These are phyloP conservation scores for Himalopsyche kuldschensis DNA, from an alignment of 2,888 invertebrate genomes.

Conservation along the genomic window DNA sequence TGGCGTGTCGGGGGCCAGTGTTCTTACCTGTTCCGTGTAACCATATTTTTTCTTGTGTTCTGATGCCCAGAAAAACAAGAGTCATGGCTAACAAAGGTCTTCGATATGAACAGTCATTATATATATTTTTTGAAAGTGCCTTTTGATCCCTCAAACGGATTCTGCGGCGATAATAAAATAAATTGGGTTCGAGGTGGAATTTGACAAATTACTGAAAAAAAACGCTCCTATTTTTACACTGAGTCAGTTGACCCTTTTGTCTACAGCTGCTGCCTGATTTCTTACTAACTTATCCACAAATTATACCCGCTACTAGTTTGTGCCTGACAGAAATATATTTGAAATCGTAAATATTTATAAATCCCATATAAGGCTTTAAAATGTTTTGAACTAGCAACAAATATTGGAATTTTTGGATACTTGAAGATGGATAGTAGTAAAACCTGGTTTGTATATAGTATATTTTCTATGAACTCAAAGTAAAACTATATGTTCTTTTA, in stretches of 20 bases:
- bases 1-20: slow-evolving; percentile 7
- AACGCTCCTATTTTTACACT: not conserved
- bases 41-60: slow-evolving; percentile 30
- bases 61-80: slow-evolving; percentile 32
- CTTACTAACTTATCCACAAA: not conserved
- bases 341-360: too few species aligned
- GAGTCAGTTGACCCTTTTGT: not conserved
- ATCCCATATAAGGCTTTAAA: too few species aligned
- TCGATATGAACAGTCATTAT: slow-evolving; percentile 39
- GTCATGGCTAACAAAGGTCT: slow-evolving; percentile 36
- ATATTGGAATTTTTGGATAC: too few species aligned
- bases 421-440: too few species aligned
- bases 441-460: too few species aligned
- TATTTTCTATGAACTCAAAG: too few species aligned
- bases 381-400: too few species aligned
- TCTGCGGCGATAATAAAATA: slow-evolving; percentile 39
- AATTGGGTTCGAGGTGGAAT: slow-evolving; percentile 36
- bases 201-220: slow-evolving; percentile 38
- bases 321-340: too few species aligned
- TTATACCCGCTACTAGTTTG: not conserved
- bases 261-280: not conserved
- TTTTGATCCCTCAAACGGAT: slow-evolving; percentile 35
- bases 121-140: slow-evolving; percentile 19
- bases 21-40: slow-evolving; percentile 31
- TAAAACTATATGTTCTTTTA: too few species aligned